Percentiles rank a stretch among this genome's conserved stretches.
Conservation (phyloP, 2,797 vertebrate species). For the Macroramphosus scolopax region DNA sequence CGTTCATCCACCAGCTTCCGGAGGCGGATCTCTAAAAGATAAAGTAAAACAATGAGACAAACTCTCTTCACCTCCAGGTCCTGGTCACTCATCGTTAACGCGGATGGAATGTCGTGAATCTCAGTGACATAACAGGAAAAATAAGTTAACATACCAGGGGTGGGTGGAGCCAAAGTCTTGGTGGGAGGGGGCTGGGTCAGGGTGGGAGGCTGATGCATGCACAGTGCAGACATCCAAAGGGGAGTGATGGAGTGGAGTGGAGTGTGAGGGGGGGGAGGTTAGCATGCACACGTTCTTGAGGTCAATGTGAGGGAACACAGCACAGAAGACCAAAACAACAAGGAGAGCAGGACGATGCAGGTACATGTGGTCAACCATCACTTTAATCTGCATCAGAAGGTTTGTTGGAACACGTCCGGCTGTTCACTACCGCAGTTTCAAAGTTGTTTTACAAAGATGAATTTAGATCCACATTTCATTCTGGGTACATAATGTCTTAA, state of each 20-base stretch:
- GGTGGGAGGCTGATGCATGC: conserved; percentile 82
- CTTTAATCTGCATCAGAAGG: no score
- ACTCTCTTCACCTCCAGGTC: neutral
- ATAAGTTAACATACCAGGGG: conserved; percentile 81
- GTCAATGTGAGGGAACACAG: conserved; percentile 35
- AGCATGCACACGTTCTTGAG: conserved; percentile 86
- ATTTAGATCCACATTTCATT: no score
- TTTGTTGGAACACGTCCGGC: no score
- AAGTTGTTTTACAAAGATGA: no score
- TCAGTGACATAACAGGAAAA: conserved; percentile 6
- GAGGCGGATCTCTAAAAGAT: conserved; percentile 86
- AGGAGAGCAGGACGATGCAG: no score
- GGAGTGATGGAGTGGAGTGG: conserved; percentile 73
- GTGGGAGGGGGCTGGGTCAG: conserved; percentile 74
- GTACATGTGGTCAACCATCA: no score
- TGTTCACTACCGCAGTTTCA: no score
- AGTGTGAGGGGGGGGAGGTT: conserved; percentile 71
- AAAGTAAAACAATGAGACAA: conserved; percentile 15
- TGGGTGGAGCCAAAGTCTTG: conserved; percentile 75
- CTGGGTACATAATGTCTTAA: no score
- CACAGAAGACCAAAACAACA: neutral
- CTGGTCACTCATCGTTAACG: no score
- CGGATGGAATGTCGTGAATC: no score
- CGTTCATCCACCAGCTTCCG: conserved; percentile 90
- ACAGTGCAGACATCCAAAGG: conserved; percentile 81